phyloP scores from a whole-genome alignment of 2,888 invertebrate genomes.

The Caenorhabditis becei region DNA sequence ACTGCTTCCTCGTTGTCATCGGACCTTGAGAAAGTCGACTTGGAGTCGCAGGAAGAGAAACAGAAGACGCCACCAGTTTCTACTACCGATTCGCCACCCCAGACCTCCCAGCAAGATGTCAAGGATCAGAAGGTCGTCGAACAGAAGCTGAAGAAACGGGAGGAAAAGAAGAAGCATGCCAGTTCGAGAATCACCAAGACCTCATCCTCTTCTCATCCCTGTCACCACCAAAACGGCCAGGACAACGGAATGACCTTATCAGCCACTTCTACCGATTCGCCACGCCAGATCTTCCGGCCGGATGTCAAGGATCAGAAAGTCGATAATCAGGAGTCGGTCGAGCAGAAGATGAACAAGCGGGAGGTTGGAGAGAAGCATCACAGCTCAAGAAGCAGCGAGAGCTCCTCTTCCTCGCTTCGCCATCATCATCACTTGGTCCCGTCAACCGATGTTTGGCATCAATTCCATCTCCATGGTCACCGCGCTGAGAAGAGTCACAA shows the following conservation, averaged over 20 bases:
- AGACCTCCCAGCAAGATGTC: conserved; percentile 47
- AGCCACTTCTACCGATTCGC: no score
- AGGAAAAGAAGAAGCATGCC: not conserved
- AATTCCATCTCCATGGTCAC: not conserved
- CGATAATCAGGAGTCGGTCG: no score
- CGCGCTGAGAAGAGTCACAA: not conserved
- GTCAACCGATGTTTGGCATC: not conserved
- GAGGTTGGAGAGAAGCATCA: no score
- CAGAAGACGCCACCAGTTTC: conserved; percentile 14
- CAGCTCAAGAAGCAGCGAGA: not conserved
- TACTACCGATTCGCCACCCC: not conserved
- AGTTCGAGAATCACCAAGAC: no score
- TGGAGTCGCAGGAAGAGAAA: conserved; percentile 43
- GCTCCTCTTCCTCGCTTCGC: not conserved
- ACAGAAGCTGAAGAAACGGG: conserved; percentile 5
- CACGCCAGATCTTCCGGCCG: no score
- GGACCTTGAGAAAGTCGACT: conserved; percentile 41
- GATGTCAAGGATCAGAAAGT: no score
- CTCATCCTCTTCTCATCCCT: not conserved
- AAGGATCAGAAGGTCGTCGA: conserved; percentile 36
- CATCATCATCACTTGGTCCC: conserved; percentile 3
- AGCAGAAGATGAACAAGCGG: no score
- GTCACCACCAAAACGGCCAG: not conserved
- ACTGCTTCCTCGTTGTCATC: conserved; percentile 23
- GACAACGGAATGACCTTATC: not conserved